Conservation (phyloP, 2,113 vertebrate genomes). For the Argyrosomus japonicus region DNA sequence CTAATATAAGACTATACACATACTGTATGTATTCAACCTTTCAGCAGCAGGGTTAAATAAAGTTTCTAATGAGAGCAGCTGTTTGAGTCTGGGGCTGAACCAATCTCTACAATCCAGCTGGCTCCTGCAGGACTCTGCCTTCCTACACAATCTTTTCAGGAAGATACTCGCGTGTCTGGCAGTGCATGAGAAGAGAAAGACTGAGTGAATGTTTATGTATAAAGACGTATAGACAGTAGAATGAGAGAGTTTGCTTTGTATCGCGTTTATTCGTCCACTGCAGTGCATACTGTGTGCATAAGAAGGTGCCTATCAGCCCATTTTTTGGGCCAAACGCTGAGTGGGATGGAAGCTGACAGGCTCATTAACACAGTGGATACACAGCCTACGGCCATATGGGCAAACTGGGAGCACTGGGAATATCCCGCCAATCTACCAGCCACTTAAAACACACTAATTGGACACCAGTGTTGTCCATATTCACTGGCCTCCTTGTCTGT, state of each 20-base stretch:
- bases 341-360: constrained; percentile 71
- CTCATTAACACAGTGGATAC: constrained; percentile 81
- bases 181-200: neutral
- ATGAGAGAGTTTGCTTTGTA: constrained; percentile 14
- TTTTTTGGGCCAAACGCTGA: constrained; percentile 46
- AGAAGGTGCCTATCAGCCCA: constrained; percentile 41
- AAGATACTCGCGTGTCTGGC: constrained; percentile 20
- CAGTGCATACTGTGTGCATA: constrained; percentile 25
- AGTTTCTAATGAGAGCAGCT: constrained; percentile 67
- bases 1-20: constrained; percentile 37
- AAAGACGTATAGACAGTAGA: neutral
- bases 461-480: constrained; percentile 52
- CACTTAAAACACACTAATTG: constrained; percentile 82
- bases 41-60: constrained; percentile 62
- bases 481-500: constrained; percentile 20
- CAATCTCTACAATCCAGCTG: constrained; percentile 55
- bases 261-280: neutral
- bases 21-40: constrained; percentile 52
- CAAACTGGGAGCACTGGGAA: constrained; percentile 78
- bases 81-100: constrained; percentile 48
- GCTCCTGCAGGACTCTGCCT: constrained; percentile 21
- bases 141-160: constrained; percentile 13
- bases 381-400: constrained; percentile 80
- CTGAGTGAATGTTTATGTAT: constrained; percentile 5
- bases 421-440: constrained; percentile 69